Evolutionary conservation across 1,140 invertebrate species (phyloP), one percentile per base, ranked within the genome.

Genomic region (Dreissena rostriformis): DNA sequence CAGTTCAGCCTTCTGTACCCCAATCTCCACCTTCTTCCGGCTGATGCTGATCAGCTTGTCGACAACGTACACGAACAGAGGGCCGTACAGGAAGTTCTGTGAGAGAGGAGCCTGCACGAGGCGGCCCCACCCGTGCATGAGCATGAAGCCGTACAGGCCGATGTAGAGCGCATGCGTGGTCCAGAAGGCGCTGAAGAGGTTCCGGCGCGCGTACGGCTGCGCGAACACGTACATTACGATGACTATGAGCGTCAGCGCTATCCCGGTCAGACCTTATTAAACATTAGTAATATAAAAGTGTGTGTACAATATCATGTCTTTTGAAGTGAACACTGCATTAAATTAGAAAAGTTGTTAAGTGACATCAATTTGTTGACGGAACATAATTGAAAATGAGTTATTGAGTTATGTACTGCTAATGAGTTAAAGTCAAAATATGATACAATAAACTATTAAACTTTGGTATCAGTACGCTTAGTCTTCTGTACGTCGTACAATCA

Each of bases 141-240:
- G 94, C 88, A 96, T 97, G 8, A 99, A 94, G 5, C 97, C 95
- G 91, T 99, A 99, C 0, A 99, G 94, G 0, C 97, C 91, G 57
- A 99, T 96, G 91, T 99, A 99, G 0, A 99, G 95, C 26, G 96
- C 96, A 92, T 99, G 98, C 19, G 98, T 97, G 17, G 96, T 96
- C 97, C 98, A 99, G 94, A 99, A 99, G 2, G 89, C 89, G 19
- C 88, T 88, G 87, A 92, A 92, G 22, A 91, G 86, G 94, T 98
- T 98, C 74, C 97, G 97, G 6, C 99, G 95, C 53, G 99, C 97
- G 11, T 96, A 96, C 0, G 98, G 97, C 93, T 98, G 97, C 0
- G 99, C 98, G 92, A 99, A 99, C 2, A 99, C 97, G 91, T 99
- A 99, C 85, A 99, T 99, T 52, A 99, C 96, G 88, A 97, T 97